phyloP scores from a whole-genome alignment of 2,888 invertebrate genomes.

The Lithophane leautieri region DNA sequence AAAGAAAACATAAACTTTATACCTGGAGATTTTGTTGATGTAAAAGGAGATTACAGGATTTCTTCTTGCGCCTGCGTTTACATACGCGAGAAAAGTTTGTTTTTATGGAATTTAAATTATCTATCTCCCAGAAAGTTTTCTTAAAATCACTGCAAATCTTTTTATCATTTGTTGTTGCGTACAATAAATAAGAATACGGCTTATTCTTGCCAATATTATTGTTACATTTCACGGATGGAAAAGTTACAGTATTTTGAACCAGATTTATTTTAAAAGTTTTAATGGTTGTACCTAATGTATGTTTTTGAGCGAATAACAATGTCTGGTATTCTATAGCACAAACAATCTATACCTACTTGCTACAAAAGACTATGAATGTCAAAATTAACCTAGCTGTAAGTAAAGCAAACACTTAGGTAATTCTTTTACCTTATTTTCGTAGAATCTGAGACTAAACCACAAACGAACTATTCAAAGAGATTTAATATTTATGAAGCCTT shows the following conservation, averaged over 20 bases:
- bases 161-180: not conserved
- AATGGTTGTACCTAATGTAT: not conserved
- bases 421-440: conserved; percentile 6
- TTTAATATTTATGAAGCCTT: conserved; percentile 37
- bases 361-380: not conserved
- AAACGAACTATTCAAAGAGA: conserved; percentile 31
- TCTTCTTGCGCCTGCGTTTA: not conserved
- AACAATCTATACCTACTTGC: not conserved
- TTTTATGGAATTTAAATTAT: not conserved
- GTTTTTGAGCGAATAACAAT: not conserved
- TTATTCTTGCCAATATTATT: not conserved
- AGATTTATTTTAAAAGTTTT: not conserved
- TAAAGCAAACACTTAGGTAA: not conserved
- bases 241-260: not conserved
- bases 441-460: conserved; percentile 15
- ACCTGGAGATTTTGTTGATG: conserved; percentile 21
- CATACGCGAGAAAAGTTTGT: not conserved
- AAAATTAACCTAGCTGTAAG: not conserved
- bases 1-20: conserved; percentile 33
- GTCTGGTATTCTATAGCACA: not conserved
- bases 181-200: not conserved
- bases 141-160: not conserved
- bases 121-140: not conserved
- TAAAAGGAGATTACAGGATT: conserved; percentile 28
- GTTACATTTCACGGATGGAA: not conserved